phyloP scores from a whole-genome alignment of 2,113 vertebrate genomes.

The Heteronetta atricapilla region DNA sequence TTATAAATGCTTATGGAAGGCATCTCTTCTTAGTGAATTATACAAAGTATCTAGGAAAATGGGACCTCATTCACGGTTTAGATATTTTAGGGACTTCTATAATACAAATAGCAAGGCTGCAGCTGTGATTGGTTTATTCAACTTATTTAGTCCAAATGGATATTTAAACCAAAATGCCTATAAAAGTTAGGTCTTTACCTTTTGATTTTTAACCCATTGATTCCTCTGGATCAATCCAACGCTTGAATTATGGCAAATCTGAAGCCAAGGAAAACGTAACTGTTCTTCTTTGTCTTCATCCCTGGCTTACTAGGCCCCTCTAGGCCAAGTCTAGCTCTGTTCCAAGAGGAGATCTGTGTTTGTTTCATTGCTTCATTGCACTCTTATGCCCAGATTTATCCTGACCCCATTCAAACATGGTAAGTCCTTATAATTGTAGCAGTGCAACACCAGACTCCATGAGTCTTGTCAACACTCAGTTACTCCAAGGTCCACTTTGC shows the following conservation, averaged over 20 bases:
- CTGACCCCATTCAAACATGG: not conserved
- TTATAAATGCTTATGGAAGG: not conserved
- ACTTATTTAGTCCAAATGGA: not conserved
- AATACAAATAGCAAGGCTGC: not conserved
- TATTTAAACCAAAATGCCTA: not conserved
- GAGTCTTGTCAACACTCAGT: not conserved
- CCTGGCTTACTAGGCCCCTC: not conserved
- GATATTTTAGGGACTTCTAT: not conserved
- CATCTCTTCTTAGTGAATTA: not conserved
- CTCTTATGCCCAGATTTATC: not conserved
- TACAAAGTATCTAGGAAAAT: not conserved
- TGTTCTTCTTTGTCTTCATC: not conserved
- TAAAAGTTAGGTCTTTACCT: not conserved
- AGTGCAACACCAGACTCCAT: not conserved
- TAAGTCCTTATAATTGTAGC: not conserved
- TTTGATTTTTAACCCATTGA: not conserved
- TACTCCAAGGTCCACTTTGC: not conserved
- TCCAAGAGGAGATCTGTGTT: not conserved
- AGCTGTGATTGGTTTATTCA: not conserved
- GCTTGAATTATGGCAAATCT: not conserved
- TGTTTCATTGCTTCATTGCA: not conserved
- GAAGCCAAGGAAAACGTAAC: not conserved
- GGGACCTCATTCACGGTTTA: fast-evolving
- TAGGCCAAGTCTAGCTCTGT: not conserved
- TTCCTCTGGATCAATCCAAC: not conserved